phyloP scores from a whole-genome alignment of 2,797 vertebrate species.

The Gila robusta region DNA sequence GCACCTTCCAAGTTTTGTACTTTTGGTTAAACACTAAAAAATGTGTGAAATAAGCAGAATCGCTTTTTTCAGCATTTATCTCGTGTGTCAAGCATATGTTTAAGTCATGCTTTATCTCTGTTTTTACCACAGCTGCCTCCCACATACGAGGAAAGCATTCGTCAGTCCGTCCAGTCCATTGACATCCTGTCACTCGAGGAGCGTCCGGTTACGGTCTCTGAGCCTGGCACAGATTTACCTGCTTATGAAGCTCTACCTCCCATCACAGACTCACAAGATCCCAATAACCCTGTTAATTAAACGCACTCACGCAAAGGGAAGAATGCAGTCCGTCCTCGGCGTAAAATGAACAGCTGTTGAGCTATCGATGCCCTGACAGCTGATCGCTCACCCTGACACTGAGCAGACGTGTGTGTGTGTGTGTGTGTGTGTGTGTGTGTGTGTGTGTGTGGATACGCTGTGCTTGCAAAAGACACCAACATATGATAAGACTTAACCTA shows the following conservation, averaged over 20 bases:
- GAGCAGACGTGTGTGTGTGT: not conserved
- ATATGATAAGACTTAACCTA: slow-evolving; percentile 9
- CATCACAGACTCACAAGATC: slow-evolving; percentile 27
- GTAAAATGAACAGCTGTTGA: slow-evolving; percentile 10
- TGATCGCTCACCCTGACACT: not conserved
- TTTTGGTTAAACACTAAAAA: not conserved
- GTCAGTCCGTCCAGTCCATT: slow-evolving; percentile 79
- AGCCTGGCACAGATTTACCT: slow-evolving; percentile 57
- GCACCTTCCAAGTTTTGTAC: not conserved
- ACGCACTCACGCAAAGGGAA: not conserved
- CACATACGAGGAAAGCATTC: slow-evolving; percentile 84
- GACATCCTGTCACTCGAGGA: slow-evolving; percentile 64
- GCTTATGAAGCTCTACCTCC: slow-evolving; percentile 57
- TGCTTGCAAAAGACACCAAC: not conserved
- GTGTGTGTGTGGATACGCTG: not conserved
- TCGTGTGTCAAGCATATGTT: not conserved
- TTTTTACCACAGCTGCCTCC: slow-evolving; percentile 79
- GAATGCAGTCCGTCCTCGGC: not conserved
- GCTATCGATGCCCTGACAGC: not conserved
- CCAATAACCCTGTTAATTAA: slow-evolving; percentile 31
- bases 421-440: no score
- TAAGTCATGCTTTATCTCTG: slow-evolving; percentile 20
- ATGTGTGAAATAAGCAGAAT: not conserved
- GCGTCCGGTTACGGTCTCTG: slow-evolving; percentile 45
- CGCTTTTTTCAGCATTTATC: not conserved